phyloP scores from a whole-genome alignment of 1,140 invertebrate genomes.

The Monomorium pharaonis region DNA sequence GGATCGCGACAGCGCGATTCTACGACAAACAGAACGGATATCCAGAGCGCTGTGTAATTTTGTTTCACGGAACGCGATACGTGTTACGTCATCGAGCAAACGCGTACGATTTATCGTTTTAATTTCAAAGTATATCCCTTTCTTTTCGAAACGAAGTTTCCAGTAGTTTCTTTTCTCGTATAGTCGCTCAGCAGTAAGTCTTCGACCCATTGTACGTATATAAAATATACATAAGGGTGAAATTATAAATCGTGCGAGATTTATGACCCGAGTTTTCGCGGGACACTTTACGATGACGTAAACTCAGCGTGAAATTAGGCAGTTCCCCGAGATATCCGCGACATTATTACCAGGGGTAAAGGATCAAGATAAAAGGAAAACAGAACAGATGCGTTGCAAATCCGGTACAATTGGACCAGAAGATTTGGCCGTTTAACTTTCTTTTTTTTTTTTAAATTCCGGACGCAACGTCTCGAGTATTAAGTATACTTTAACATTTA shows the following conservation, averaged over 20 bases:
- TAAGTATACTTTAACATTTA: neutral
- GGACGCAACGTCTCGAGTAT: neutral
- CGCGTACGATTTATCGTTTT: neutral
- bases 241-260: neutral
- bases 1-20: neutral
- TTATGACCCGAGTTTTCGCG: neutral
- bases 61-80: neutral
- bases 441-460: too few relatives aligned
- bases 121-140: neutral
- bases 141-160: neutral
- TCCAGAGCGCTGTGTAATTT: neutral
- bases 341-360: conserved; percentile 47
- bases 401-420: neutral
- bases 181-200: neutral
- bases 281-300: conserved; percentile 11
- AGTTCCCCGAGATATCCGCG: conserved; percentile 20
- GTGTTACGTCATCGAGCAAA: conserved; percentile 6
- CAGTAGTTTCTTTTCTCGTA: too few relatives aligned
- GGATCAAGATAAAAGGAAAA: conserved; percentile 29
- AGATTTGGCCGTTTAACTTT: neutral
- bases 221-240: neutral
- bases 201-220: neutral
- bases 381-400: conserved; percentile 21
- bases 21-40: conserved; percentile 15
- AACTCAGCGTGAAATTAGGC: neutral